A percentile compares a stretch with the other conserved stretches of the same genome.
phyloP scores from a whole-genome alignment of 2,797 vertebrate genomes.

The Cirrhinus mrigala region DNA sequence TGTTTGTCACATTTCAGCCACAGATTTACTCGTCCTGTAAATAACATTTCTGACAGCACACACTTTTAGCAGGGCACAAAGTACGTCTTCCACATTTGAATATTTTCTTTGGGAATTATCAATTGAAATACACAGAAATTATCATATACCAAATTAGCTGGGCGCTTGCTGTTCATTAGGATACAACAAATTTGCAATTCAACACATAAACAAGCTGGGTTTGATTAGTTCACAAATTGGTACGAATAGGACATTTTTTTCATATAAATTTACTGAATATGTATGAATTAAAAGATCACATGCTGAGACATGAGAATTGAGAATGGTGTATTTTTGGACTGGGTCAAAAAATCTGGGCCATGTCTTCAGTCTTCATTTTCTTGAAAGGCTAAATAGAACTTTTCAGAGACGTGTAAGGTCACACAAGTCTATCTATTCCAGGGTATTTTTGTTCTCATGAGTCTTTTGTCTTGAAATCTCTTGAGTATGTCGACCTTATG shows the following conservation, averaged over 20 bases:
- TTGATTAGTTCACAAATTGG: conserved; percentile 47
- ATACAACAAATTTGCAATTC: conserved; percentile 56
- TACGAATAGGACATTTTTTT: conserved; percentile 54
- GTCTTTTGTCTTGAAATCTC: conserved; percentile 10
- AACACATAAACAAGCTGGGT: conserved; percentile 33
- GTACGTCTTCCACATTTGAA: conserved; percentile 27
- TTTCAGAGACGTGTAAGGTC: background rate
- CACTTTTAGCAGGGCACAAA: conserved; percentile 4
- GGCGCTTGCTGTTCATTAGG: conserved; percentile 46
- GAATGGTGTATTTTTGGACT: conserved; percentile 13
- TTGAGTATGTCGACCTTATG: background rate
- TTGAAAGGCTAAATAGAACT: background rate
- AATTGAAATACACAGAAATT: conserved; percentile 53
- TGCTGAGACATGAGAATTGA: conserved; percentile 1
- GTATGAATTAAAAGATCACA: conserved; percentile 19
- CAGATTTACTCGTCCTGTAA: conserved; percentile 2
- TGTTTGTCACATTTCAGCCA: conserved; percentile 19
- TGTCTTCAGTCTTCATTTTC: conserved; percentile 5
- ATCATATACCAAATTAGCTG: conserved; percentile 49
- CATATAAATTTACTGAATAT: conserved; percentile 25
- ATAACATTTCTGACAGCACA: conserved; percentile 10
- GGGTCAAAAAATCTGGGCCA: conserved; percentile 21
- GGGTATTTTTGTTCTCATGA: conserved; percentile 11
- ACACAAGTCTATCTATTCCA: background rate
- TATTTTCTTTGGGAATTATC: conserved; percentile 44